Percentiles rank a stretch among this genome's conserved stretches.
Evolutionary conservation across 2,888 invertebrate genomes (phyloP).

Genomic region (Diloba caeruleocephala): DNA sequence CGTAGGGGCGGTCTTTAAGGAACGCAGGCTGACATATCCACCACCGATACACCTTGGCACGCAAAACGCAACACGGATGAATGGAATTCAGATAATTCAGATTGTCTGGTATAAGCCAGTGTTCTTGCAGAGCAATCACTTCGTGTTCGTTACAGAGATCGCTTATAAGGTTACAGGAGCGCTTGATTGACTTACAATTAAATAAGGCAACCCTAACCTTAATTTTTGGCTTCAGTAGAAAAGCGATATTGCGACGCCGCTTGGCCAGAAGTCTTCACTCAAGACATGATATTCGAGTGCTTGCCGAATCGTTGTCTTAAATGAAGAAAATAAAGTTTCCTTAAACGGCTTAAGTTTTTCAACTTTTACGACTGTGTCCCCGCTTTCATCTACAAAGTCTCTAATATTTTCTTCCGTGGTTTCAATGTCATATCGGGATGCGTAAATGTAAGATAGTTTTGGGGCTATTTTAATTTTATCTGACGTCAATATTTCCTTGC

Average conservation of each 20-base stretch:
- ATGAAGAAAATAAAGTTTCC: not conserved
- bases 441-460: not conserved
- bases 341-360: not conserved
- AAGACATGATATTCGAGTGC: not conserved
- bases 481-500: not conserved
- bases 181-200: not conserved
- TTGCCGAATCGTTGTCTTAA: not conserved
- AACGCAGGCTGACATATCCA: no score
- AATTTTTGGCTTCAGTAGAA: not conserved
- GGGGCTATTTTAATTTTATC: not conserved
- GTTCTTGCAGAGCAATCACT: not conserved
- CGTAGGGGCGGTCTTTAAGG: no score
- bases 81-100: no score
- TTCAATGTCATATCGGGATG: not conserved
- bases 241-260: not conserved
- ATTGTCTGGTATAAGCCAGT: no score
- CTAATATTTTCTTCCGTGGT: not conserved
- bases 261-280: no score
- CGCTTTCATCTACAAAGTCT: not conserved
- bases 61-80: no score
- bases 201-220: not conserved
- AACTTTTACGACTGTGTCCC: conserved; percentile 1
- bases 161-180: not conserved
- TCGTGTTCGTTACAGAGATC: not conserved
- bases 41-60: no score